Evolutionary conservation across 2,113 vertebrate genomes (phyloP), one percentile per base, ranked within the genome.

Genomic region (Galemys pyrenaicus): DNA sequence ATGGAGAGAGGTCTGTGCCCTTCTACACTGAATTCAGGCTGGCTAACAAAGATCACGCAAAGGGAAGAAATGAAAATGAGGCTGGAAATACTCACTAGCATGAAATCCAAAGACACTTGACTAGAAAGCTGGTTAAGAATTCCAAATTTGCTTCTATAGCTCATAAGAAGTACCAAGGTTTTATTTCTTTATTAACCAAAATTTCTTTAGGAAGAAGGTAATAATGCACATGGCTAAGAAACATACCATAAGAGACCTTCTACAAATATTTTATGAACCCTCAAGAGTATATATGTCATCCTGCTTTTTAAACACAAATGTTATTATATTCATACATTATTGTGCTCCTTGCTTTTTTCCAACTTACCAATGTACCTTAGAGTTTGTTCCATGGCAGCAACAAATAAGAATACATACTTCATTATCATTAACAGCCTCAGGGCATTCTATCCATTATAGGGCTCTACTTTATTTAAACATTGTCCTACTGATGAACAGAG

Each of bases 211-310:
- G 37, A 83, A 94, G 75, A 73, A 86, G 60, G 30, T n/a, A 77
- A 56, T 71, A 83, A 8, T 32, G 51, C 20, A 68, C n/a, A 80
- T 20, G 9, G 8, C 79, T 74, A 11, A 86, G 86, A 92, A 87
- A 16, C 64, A 75, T 64, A 32, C 65, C 51, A 3, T 54, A 81
- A 32, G 26, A 78, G 79, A 79, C 6, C 13, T 37, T 75, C n/a
- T 44, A 79, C n/a, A 87, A 95, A 92, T 83, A 75, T 41, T 54
- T 79, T 30, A 74, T 62, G 11, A 90, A 79, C 87, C 90, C 39
- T 74, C 60, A 85, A 94, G 17, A 44, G 5, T 74, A 5, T 24
- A 65, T 35, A 75, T 49, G 6, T n/a, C 56, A 62, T 46, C 24
- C 28, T 64, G 35, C 9, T 64, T 92, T 58, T 51, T 1, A 73